Conservation (phyloP, 1,140 invertebrate species). For the Panagrolaimus sp. region DNA sequence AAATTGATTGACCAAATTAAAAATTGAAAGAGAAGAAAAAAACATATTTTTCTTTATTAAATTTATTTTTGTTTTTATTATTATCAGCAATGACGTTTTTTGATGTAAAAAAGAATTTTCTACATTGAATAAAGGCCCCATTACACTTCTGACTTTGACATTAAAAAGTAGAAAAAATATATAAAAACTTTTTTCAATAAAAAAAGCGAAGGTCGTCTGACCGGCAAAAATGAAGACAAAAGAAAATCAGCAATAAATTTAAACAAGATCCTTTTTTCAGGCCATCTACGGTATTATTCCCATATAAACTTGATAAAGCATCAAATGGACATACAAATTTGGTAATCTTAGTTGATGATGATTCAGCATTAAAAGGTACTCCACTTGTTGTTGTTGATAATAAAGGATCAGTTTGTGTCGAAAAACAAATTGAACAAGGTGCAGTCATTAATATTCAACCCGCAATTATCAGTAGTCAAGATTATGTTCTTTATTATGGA, state of each 20-base stretch:
- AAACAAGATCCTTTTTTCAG: constrained; percentile 5
- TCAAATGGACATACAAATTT: neutral
- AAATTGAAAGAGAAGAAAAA: too few species aligned
- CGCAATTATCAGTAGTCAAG: neutral
- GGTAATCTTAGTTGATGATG: neutral
- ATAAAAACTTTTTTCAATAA: too few species aligned
- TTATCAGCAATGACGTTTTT: neutral
- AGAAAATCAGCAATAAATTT: too few species aligned
- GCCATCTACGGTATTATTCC: neutral
- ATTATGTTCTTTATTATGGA: neutral
- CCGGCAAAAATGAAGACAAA: too few species aligned
- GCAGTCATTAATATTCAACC: neutral
- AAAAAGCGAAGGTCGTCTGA: too few species aligned
- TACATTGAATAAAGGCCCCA: too few species aligned
- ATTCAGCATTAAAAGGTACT: neutral
- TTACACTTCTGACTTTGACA: too few species aligned
- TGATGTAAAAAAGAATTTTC: neutral
- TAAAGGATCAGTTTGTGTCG: neutral
- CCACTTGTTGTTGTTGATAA: neutral
- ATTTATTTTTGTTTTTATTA: too few species aligned
- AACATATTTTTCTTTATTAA: too few species aligned
- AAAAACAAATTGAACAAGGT: neutral
- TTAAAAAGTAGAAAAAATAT: too few species aligned
- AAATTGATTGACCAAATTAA: too few species aligned
- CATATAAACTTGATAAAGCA: neutral